phyloP scores from a whole-genome alignment of 2,888 invertebrate genomes.

The Drosophila limbata region DNA sequence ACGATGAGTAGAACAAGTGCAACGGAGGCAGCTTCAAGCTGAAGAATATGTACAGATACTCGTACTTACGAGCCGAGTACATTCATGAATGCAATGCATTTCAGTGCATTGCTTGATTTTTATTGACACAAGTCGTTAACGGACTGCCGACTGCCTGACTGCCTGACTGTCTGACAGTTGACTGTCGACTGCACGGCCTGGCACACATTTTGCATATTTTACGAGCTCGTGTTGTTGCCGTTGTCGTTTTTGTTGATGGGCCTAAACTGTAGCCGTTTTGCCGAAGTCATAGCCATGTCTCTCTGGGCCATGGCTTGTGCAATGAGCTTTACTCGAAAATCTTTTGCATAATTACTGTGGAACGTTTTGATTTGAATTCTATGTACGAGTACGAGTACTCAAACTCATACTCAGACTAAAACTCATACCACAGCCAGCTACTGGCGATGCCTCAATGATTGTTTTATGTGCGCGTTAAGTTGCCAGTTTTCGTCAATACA shows the following conservation, averaged over 20 bases:
- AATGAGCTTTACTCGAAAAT: conserved; percentile 58
- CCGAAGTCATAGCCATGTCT: conserved; percentile 38
- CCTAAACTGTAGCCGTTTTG: conserved; percentile 50
- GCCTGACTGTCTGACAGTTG: neutral
- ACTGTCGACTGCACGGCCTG: conserved; percentile 65
- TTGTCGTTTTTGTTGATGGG: conserved; percentile 51
- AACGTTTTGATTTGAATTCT: conserved; percentile 71
- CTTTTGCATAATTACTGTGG: conserved; percentile 78
- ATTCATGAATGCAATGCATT: conserved; percentile 64
- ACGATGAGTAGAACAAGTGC: conserved; percentile 75
- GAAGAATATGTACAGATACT: conserved; percentile 60
- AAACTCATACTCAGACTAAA: neutral
- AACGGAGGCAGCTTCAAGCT: conserved; percentile 54
- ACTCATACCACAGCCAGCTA: conserved; percentile 33
- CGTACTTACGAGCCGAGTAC: conserved; percentile 27
- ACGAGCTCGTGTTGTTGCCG: conserved; percentile 78
- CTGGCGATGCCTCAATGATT: conserved; percentile 30
- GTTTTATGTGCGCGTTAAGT: conserved; percentile 58
- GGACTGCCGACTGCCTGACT: conserved; percentile 55
- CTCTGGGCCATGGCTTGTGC: conserved; percentile 50
- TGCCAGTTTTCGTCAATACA: conserved; percentile 57
- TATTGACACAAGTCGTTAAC: conserved; percentile 81
- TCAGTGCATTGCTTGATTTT: conserved; percentile 77
- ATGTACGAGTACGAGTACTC: conserved; percentile 41
- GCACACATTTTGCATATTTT: conserved; percentile 82